Evolutionary conservation across 2,888 invertebrate species (phyloP), one percentile per base, ranked within the genome.

Genomic region (Globia sparganii): DNA sequence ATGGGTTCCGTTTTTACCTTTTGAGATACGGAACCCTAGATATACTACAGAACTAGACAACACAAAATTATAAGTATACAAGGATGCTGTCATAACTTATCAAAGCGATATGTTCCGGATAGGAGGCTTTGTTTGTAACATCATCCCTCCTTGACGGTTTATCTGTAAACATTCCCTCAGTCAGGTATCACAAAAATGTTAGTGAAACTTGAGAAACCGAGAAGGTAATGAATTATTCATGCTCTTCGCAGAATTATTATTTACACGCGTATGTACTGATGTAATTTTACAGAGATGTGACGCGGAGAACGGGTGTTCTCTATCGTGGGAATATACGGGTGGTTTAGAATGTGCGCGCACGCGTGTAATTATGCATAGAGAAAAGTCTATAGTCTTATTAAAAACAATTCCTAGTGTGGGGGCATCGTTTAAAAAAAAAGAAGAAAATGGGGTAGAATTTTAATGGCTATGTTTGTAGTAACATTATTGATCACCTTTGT

Each of bases 151-250:
- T 70, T 75, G 61, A 74, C 61, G 59, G 61, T 56, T 77, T 66
- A 77, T 72, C 64, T 77, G 59, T 61, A 78, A 78, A 78, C 79
- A 84, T 82, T 69, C 75, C 69, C 31, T 43, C 68, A 70, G 75
- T 59, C 83, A 80, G 84, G 75, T 78, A 81, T 62, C 77, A 78
- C 75, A 83, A 80, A 79, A 83, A 86, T 87, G 68, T 64, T 77
- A 85, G 88, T 81, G 66, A 81, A 80, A 88, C 80, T 83, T 85
- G 78, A 73, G 58, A 6, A 72, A 58, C 43, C 31, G 74, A 18
- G 72, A 31, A 61, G 40, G 49, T 80, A 72, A 83, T 87, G 87
- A 83, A 88, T 87, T 69, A 87, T 87, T 87, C 88, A 87, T 88
- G 69, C 77, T 72, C 61, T 69, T 62, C 62, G 43, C 58, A 62